Conservation (phyloP, 2,113 vertebrate species). For the Hydrochoerus hydrochaeris region DNA sequence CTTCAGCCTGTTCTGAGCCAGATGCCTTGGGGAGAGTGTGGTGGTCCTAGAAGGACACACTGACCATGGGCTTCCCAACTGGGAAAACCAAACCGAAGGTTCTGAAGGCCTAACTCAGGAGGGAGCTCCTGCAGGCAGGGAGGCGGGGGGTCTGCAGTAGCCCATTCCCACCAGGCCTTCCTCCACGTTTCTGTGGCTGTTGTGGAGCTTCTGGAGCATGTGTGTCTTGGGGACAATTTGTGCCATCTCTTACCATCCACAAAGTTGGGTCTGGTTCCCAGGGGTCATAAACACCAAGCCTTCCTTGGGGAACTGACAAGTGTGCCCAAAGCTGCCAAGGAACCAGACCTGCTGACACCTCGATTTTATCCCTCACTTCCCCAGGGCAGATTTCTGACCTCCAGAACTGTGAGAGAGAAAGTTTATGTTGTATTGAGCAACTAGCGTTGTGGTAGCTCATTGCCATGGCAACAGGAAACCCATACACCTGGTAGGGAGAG, state of each 20-base stretch:
- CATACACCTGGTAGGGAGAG: neutral
- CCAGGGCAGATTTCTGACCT: neutral
- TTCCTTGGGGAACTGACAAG: neutral
- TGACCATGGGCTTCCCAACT: neutral
- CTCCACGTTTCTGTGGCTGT: neutral
- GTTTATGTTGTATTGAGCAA: neutral
- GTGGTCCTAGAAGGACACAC: neutral
- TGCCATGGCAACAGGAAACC: neutral
- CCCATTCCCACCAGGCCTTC: neutral
- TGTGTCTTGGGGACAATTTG: neutral
- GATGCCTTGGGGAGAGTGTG: neutral
- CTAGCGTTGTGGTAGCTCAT: neutral
- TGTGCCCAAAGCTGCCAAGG: neutral
- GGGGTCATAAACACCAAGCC: neutral
- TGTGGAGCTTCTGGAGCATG: neutral
- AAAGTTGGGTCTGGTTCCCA: neutral
- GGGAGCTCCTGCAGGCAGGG: neutral
- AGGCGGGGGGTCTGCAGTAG: neutral
- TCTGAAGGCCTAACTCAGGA: neutral
- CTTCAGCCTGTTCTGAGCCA: neutral
- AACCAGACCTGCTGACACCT: neutral
- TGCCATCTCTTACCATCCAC: neutral
- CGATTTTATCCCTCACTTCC: accelerated
- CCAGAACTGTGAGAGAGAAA: neutral
- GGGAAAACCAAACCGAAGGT: neutral